A percentile compares a stretch with the other conserved stretches of the same genome.
Conservation (phyloP, 1,140 invertebrate genomes). For the Drosophila kanapiae region DNA sequence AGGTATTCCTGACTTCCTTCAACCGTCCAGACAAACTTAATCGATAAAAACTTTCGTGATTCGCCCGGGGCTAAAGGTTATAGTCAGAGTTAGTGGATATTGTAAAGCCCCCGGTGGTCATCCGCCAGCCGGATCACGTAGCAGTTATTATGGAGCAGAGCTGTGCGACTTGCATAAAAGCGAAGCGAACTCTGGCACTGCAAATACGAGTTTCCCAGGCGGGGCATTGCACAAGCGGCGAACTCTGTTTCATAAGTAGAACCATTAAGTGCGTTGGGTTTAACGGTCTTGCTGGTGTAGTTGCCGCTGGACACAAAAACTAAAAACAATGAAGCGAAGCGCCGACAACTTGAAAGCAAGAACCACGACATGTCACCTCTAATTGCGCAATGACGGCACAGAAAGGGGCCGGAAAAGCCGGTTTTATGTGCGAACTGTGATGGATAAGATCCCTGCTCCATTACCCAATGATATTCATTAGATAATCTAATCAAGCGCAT, state of each 20-base stretch:
- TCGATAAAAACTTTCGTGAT: slow-evolving; percentile 20
- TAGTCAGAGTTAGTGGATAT: slow-evolving; percentile 11
- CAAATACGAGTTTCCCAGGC: slow-evolving; percentile 40
- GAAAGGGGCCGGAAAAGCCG: slow-evolving; percentile 16
- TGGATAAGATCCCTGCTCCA: slow-evolving; percentile 17
- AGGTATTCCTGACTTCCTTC: background rate
- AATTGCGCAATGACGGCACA: slow-evolving; percentile 47
- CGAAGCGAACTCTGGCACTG: slow-evolving; percentile 40
- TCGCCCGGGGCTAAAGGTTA: slow-evolving; percentile 12
- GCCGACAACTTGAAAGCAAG: slow-evolving; percentile 31
- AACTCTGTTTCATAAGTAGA: slow-evolving; percentile 58
- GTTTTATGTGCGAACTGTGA: slow-evolving; percentile 23
- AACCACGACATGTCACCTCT: slow-evolving; percentile 47
- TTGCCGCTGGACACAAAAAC: slow-evolving; percentile 25
- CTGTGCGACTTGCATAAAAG: slow-evolving; percentile 2
- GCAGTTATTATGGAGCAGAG: slow-evolving; percentile 36
- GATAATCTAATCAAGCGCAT: slow-evolving; percentile 63
- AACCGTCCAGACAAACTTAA: background rate
- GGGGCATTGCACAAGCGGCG: slow-evolving; percentile 43
- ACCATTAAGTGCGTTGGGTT: slow-evolving; percentile 70
- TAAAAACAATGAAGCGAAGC: slow-evolving; percentile 30
- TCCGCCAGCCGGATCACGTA: slow-evolving; percentile 28
- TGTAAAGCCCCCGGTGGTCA: slow-evolving; percentile 27
- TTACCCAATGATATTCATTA: slow-evolving; percentile 55
- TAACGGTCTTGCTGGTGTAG: slow-evolving; percentile 55